A percentile compares a stretch with the other conserved stretches of the same genome.
Evolutionary conservation across 2,888 invertebrate genomes (phyloP).

Genomic region (Drosophila atripex): DNA sequence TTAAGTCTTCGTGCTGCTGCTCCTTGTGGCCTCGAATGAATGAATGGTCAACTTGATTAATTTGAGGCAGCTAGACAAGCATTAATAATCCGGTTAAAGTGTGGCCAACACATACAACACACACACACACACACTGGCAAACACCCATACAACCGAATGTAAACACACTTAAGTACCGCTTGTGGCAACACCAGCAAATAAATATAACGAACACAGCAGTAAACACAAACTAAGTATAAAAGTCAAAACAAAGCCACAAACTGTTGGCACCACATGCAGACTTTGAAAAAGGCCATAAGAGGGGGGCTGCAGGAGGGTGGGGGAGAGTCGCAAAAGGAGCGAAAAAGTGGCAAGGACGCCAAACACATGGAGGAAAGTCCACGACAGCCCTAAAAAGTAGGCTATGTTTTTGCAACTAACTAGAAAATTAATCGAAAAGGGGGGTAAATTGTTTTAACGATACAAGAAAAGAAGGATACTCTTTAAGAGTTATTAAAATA

Average conservation of each 20-base stretch:
- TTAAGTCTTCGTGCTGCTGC: slow-evolving; percentile 64
- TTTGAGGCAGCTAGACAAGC: slow-evolving; percentile 78
- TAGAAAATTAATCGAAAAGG: slow-evolving; percentile 1
- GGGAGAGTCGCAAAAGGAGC: not conserved
- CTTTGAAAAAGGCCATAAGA: not conserved
- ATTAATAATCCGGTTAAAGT: slow-evolving; percentile 79
- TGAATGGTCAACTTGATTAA: slow-evolving; percentile 80
- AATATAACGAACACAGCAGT: slow-evolving; percentile 54
- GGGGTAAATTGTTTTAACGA: not conserved
- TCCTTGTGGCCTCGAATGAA: slow-evolving; percentile 51
- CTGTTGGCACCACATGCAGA: slow-evolving; percentile 59
- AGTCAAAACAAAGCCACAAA: slow-evolving; percentile 79
- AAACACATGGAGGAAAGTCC: not conserved
- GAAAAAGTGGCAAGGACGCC: slow-evolving; percentile 1
- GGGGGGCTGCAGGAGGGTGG: not conserved
- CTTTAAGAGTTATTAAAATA: not conserved
- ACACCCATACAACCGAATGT: slow-evolving; percentile 40
- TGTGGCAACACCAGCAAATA: slow-evolving; percentile 61
- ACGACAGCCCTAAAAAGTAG: slow-evolving; percentile 2
- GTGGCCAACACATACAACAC: slow-evolving; percentile 53
- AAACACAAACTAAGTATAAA: slow-evolving; percentile 79
- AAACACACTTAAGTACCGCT: slow-evolving; percentile 77
- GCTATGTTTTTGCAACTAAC: not conserved
- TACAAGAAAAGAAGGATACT: not conserved
- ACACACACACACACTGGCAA: slow-evolving; percentile 5